These are phyloP conservation scores for Empidonax traillii DNA, from an alignment of 2,113 vertebrate genomes.

Conservation along the genomic window DNA sequence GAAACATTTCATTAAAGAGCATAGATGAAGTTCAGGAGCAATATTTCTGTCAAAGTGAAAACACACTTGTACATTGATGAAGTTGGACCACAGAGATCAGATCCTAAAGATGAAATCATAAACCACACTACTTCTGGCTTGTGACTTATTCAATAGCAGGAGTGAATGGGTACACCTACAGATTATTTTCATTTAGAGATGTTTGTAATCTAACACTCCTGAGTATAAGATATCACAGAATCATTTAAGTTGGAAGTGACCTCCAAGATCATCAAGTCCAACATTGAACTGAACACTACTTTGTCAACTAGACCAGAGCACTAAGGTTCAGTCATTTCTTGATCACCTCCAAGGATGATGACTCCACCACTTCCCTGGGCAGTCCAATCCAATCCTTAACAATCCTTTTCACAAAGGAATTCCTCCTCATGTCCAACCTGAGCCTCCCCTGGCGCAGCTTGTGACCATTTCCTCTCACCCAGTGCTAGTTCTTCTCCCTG, in stretches of 20 bases:
- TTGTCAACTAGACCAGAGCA: neutral
- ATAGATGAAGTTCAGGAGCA: neutral
- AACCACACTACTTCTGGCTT: neutral
- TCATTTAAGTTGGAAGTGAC: neutral
- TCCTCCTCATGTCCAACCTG: neutral
- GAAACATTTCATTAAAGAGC: neutral
- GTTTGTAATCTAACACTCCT: neutral
- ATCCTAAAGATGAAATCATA: neutral
- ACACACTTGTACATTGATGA: neutral
- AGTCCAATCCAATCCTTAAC: neutral
- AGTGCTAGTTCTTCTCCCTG: neutral
- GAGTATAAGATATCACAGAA: neutral
- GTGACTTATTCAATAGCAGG: neutral
- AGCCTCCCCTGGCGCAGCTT: neutral
- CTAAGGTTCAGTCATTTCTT: neutral
- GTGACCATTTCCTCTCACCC: neutral
- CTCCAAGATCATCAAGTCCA: neutral
- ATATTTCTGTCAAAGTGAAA: neutral
- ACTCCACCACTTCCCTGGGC: neutral
- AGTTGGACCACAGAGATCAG: neutral
- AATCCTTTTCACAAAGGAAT: neutral
- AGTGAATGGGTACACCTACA: neutral
- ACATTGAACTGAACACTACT: neutral
- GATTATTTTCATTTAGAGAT: neutral
- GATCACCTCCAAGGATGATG: neutral